These are phyloP conservation scores for Synergus umbraculus DNA, from an alignment of 2,888 invertebrate species.

Conservation along the genomic window DNA sequence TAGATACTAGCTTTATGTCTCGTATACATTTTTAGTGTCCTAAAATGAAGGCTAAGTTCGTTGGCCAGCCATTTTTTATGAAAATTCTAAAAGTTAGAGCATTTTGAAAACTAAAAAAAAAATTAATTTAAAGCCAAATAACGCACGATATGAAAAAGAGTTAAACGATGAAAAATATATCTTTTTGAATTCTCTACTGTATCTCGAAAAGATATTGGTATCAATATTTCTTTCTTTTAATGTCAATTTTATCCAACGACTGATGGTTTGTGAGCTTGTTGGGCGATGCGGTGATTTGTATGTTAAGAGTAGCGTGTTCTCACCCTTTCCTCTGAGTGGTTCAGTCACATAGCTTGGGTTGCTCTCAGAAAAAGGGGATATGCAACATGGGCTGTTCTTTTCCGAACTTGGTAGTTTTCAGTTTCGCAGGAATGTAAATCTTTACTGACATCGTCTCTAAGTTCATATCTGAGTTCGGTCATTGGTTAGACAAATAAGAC, in stretches of 20 bases:
- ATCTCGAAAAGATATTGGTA: neutral
- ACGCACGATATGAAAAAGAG: too few relatives aligned
- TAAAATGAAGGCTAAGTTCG: too few relatives aligned
- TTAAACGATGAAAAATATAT: too few relatives aligned
- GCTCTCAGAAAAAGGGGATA: neutral
- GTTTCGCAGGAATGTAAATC: conserved; percentile 16
- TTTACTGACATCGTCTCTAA: conserved; percentile 18
- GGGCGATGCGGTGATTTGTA: conserved; percentile 40
- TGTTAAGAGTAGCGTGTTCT: conserved; percentile 39
- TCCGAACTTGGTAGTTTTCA: neutral
- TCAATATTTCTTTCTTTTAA: neutral
- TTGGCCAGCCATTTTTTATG: too few relatives aligned
- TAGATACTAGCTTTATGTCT: too few relatives aligned
- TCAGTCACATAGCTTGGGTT: neutral
- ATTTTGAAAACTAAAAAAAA: too few relatives aligned
- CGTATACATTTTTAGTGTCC: too few relatives aligned
- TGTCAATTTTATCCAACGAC: conserved; percentile 44
- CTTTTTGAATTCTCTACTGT: neutral
- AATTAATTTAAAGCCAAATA: too few relatives aligned
- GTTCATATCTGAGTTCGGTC: neutral
- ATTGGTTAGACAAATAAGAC: neutral
- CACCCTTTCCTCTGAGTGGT: neutral
- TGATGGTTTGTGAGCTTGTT: conserved; percentile 27
- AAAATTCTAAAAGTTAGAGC: too few relatives aligned
- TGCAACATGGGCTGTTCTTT: neutral